Base-by-base conservation (phyloP, 2,888 invertebrate genomes). In the Caradrina kadenii region DNA sequence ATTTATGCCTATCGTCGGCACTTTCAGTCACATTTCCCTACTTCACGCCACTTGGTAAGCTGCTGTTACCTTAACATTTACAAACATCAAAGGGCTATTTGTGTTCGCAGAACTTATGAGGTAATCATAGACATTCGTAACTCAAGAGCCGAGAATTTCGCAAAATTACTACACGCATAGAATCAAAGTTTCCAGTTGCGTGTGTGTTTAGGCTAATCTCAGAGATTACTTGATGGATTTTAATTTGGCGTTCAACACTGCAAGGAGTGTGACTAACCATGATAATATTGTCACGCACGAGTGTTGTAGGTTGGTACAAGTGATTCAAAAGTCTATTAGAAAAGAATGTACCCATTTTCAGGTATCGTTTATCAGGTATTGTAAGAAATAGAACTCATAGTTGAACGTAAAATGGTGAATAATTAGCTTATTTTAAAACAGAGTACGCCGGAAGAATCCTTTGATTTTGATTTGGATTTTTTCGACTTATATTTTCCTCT, bases 151-250 rank as follows among this genome's bases (percentile, higher is more conserved):
- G 70, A 65, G 76, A 65, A 76, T 80, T 80, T 76, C 71, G 80
- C 77, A 76, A 78, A 78, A 80, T 80, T 63, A 80, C 76, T 26
- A 63, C 71, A 76, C 76, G 80, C 80, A 76, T 77, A 77, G 80
- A 77, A 80, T 80, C 54, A 59, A 69, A 54, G 63, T 80, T 80
- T 52, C 63, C 65, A 66, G 76, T 54, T 65, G 65, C 58, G 52
- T 60, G 45, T 78, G 35, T 76, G 76, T 80, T 77, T 80, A 80
- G 59, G 39, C 19, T 76, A 65, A 80, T 80, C 62, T 70, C 70
- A 53, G 62, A 62, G 48, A 77, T 77, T 76, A 70, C 62, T 76
- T 56, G 55, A 76, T 80, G 62, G 71, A 70, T 77, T 77, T 76
- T 53, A 55, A 60, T 60, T 55, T 19, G 48, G 26, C 76, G 79